A percentile compares a stretch with the other conserved stretches of the same genome.
Evolutionary conservation across 2,797 vertebrate species (phyloP).

Genomic region (Centropyge bicolor): DNA sequence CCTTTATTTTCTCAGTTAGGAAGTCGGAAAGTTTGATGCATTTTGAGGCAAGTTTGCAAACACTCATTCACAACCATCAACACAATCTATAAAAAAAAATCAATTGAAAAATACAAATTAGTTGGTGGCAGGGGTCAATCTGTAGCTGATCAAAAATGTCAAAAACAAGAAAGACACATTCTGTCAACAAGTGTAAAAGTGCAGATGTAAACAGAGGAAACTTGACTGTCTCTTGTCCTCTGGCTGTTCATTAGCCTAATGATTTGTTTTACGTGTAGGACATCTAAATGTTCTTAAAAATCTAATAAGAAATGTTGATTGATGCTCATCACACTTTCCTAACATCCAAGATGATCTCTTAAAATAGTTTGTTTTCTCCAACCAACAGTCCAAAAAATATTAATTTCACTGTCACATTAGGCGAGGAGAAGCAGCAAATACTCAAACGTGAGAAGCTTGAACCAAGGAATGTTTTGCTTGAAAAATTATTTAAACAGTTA

Average conservation of each 20-base stretch:
- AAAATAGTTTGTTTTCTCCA: neutral
- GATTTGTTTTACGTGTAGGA: neutral
- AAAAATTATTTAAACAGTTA: neutral
- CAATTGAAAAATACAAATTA: neutral
- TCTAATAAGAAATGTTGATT: neutral
- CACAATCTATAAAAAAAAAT: neutral
- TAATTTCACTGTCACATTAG: neutral
- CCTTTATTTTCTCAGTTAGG: neutral
- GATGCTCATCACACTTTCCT: neutral
- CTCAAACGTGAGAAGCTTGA: neutral
- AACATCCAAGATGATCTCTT: neutral
- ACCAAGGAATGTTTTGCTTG: neutral
- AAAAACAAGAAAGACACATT: neutral
- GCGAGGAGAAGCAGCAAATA: neutral
- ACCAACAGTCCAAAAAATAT: no score
- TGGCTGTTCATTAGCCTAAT: neutral
- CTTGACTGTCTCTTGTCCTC: neutral
- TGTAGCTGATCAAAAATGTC: neutral
- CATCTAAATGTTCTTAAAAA: neutral
- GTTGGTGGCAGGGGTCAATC: neutral
- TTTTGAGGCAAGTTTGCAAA: neutral
- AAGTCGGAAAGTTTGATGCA: neutral
- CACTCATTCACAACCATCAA: neutral
- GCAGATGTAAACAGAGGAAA: neutral
- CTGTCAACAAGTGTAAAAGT: constrained; percentile 3